A percentile compares a stretch with the other conserved stretches of the same genome.
These are phyloP conservation scores for Melanotaenia boesemani DNA, from an alignment of 2,797 vertebrate genomes.

Conservation along the genomic window DNA sequence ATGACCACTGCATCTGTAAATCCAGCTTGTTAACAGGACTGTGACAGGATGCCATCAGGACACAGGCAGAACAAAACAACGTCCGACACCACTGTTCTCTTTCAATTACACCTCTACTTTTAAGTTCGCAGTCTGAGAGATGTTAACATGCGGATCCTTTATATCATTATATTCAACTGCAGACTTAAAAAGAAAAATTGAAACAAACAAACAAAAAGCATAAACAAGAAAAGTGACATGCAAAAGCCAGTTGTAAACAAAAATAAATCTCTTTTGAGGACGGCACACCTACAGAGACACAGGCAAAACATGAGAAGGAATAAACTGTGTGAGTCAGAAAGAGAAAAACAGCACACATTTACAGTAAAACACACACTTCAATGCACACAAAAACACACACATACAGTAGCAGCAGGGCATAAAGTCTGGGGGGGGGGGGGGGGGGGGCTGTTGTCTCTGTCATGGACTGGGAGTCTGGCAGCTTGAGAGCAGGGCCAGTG, in stretches of 20 bases:
- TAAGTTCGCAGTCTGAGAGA: constrained; percentile 20
- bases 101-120: constrained; percentile 22
- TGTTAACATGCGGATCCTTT: constrained; percentile 22
- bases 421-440: constrained; percentile 35
- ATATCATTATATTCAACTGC: constrained; percentile 21
- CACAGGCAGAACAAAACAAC: constrained; percentile 51
- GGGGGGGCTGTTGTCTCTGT: constrained; percentile 65
- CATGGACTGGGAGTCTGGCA: constrained; percentile 68
- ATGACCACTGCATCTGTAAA: constrained; percentile 74
- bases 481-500: constrained; percentile 71
- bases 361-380: constrained; percentile 44
- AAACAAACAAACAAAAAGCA: neutral
- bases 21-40: constrained; percentile 74
- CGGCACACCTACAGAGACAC: constrained; percentile 39
- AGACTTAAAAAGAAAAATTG: neutral
- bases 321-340: constrained; percentile 47
- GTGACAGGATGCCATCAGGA: constrained; percentile 62
- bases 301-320: constrained; percentile 45
- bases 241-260: constrained; percentile 32
- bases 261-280: constrained; percentile 38
- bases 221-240: constrained; percentile 19
- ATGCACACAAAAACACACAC: constrained; percentile 25
- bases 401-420: constrained; percentile 51
- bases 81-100: constrained; percentile 15
- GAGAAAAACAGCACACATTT: constrained; percentile 42